phyloP scores from a whole-genome alignment of 1,140 invertebrate species.

The Bombus waltoni region DNA sequence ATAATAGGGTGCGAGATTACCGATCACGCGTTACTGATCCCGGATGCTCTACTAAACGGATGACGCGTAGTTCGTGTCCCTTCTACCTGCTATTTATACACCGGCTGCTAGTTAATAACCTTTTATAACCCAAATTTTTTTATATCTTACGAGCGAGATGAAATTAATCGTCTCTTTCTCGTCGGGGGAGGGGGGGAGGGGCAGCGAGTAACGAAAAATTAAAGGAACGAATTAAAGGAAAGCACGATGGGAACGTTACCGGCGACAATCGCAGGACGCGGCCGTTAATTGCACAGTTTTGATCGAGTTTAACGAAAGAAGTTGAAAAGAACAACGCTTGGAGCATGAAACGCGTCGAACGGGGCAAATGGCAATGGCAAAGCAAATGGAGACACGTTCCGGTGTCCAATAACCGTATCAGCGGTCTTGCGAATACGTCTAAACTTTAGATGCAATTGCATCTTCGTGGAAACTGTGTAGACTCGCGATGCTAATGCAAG shows the following conservation, averaged over 20 bases:
- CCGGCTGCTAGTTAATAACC: conserved; percentile 31
- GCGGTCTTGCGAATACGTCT: background rate
- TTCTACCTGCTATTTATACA: conserved; percentile 34
- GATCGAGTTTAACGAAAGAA: background rate
- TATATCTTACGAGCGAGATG: background rate
- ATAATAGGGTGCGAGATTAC: conserved; percentile 43
- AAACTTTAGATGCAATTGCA: conserved; percentile 26
- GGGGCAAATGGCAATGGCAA: too few species aligned
- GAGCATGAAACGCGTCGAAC: background rate
- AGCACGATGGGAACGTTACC: too few species aligned
- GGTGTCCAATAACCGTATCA: background rate
- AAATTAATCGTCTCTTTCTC: background rate
- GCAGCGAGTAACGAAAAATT: too few species aligned
- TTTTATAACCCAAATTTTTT: conserved; percentile 39
- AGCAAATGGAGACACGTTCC: background rate
- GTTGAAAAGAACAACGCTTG: background rate
- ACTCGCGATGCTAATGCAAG: too few species aligned
- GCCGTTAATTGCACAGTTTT: background rate
- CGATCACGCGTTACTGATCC: conserved; percentile 54
- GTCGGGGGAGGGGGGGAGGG: too few species aligned
- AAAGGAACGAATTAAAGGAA: background rate
- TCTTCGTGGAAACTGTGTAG: background rate
- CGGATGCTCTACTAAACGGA: conserved; percentile 51
- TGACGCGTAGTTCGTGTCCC: conserved; percentile 39
- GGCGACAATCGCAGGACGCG: background rate